Percentiles rank a stretch among this genome's conserved stretches.
Conservation (phyloP, 2,113 vertebrate genomes). For the Forbesichthys agassizii region DNA sequence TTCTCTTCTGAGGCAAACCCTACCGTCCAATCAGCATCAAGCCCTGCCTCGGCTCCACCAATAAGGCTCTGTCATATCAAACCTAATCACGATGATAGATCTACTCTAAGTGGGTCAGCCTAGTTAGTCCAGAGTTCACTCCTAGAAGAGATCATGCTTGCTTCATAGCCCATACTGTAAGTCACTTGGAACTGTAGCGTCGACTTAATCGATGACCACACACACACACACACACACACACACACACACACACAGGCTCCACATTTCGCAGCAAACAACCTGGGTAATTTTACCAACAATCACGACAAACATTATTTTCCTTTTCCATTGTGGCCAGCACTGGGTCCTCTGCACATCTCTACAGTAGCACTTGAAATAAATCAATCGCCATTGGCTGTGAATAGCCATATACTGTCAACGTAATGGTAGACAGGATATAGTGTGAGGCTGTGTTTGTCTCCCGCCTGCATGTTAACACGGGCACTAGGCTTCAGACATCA, state of each 20-base stretch:
- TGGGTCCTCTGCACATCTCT: too few relatives aligned
- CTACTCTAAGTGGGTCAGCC: constrained; percentile 38
- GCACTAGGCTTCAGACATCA: too few relatives aligned
- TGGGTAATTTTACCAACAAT: constrained; percentile 1
- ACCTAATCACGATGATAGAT: constrained; percentile 50
- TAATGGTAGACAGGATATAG: too few relatives aligned
- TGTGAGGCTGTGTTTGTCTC: too few relatives aligned
- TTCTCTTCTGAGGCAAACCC: constrained; percentile 44
- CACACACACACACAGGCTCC: background rate
- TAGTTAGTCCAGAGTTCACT: constrained; percentile 23
- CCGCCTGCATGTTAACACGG: too few relatives aligned
- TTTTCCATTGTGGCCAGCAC: too few relatives aligned
- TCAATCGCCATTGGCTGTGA: too few relatives aligned
- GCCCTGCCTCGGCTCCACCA: constrained; percentile 32
- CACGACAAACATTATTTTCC: too few relatives aligned
- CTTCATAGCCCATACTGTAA: background rate
- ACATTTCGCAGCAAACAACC: constrained; percentile 25
- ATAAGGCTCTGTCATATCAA: constrained; percentile 46
- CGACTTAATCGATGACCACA: too few relatives aligned
- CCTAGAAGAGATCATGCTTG: background rate
- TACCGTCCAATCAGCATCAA: constrained; percentile 44
- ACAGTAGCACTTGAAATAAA: too few relatives aligned
- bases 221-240: background rate
- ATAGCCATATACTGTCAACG: too few relatives aligned
- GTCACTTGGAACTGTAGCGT: too few relatives aligned